Evolutionary conservation across 2,113 vertebrate genomes (phyloP).

Genomic region (Centropristis striata): DNA sequence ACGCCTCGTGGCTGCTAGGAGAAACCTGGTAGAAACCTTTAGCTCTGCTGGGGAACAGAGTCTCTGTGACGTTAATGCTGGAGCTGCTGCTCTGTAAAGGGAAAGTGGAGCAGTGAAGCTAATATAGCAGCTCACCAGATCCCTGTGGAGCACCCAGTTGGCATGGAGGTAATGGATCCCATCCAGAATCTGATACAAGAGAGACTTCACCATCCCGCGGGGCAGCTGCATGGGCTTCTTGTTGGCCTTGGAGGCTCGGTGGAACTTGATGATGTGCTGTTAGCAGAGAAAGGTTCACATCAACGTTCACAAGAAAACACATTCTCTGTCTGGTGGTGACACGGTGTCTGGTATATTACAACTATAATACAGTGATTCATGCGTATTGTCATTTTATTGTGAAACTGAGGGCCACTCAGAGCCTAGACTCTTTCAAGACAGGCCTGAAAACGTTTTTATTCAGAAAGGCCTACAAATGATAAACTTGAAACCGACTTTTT

Average conservation of each 20-base stretch:
- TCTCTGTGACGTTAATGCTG: slow-evolving; percentile 1
- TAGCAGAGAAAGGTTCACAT: slow-evolving; percentile 55
- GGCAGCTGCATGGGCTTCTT: slow-evolving; percentile 99
- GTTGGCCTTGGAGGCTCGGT: slow-evolving; percentile 99
- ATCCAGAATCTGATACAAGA: slow-evolving; percentile 99
- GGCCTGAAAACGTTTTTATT: no score
- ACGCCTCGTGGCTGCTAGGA: background rate
- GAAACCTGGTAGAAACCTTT: background rate
- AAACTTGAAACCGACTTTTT: no score
- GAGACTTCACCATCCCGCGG: slow-evolving; percentile 98
- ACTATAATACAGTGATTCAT: background rate
- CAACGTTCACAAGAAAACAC: background rate
- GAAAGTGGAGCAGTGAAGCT: slow-evolving; percentile 51
- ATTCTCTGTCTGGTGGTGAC: no score
- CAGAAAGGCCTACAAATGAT: no score
- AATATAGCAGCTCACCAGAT: slow-evolving; percentile 91
- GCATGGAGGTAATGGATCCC: slow-evolving; percentile 99
- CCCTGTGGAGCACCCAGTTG: slow-evolving; percentile 99
- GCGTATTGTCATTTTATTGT: background rate
- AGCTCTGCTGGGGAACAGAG: background rate
- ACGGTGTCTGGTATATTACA: background rate
- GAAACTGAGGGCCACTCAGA: no score
- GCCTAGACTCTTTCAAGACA: no score
- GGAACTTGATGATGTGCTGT: slow-evolving; percentile 99
- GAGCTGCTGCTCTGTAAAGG: slow-evolving; percentile 13